Conservation (phyloP, 2,888 invertebrate species). For the Drosophila paranaensis region DNA sequence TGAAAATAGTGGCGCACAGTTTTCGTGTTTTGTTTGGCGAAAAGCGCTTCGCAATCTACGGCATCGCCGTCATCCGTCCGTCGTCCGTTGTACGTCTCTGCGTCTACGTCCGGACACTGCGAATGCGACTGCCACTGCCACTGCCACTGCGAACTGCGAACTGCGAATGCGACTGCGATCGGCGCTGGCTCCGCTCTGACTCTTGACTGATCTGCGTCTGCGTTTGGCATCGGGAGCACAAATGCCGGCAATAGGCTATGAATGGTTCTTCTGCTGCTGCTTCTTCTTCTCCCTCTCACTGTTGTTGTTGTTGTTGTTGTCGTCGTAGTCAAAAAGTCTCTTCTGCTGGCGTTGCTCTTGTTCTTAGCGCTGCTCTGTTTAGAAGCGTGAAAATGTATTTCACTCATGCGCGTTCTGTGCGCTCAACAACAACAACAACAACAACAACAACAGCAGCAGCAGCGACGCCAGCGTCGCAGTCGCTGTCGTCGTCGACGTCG, state of each 20-base stretch:
- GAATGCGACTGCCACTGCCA: conserved; percentile 33
- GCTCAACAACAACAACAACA: conserved; percentile 51
- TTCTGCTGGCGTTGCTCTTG: conserved; percentile 50
- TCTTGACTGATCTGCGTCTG: conserved; percentile 67
- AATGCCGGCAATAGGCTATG: conserved; percentile 58
- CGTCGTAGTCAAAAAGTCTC: conserved; percentile 71
- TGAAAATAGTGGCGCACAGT: conserved; percentile 61
- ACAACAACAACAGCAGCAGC: conserved; percentile 2
- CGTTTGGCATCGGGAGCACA: conserved; percentile 59
- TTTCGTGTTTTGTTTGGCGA: conserved; percentile 58
- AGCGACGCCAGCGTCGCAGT: conserved; percentile 32
- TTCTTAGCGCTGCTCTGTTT: conserved; percentile 68
- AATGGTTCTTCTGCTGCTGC: conserved; percentile 50
- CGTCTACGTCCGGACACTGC: conserved; percentile 54
- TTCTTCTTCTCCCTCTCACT: conserved; percentile 4
- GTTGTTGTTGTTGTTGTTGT: conserved; percentile 52
- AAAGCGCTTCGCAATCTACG: conserved; percentile 46
- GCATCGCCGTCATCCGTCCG: conserved; percentile 27
- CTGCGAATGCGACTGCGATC: conserved; percentile 31
- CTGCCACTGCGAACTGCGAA: conserved; percentile 23
- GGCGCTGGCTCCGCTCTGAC: conserved; percentile 43
- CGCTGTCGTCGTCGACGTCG: conserved; percentile 34
- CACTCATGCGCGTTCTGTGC: conserved; percentile 69
- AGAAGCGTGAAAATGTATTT: conserved; percentile 80
- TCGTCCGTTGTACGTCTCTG: conserved; percentile 35